These are phyloP conservation scores for Puma concolor DNA, from an alignment of 2,113 vertebrate species.

Conservation along the genomic window DNA sequence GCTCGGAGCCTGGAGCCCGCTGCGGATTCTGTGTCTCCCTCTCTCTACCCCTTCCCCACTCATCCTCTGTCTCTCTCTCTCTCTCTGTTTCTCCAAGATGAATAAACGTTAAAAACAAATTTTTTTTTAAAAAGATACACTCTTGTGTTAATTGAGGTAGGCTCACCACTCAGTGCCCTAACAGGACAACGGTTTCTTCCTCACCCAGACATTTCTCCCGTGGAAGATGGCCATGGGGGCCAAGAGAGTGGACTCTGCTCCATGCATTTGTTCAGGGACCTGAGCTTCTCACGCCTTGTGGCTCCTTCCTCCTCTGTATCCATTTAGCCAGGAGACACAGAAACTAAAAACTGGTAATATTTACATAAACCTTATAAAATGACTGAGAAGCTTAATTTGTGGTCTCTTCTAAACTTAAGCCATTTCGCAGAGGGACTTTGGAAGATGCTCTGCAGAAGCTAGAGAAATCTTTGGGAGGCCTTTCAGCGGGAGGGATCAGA, in stretches of 20 bases:
- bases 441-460: neutral
- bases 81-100: too few species aligned
- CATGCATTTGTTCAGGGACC: neutral
- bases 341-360: neutral
- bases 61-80: too few species aligned
- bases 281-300: neutral
- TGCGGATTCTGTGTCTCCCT: too few species aligned
- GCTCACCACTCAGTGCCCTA: neutral
- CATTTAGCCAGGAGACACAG: neutral
- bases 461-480: neutral
- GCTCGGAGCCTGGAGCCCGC: too few species aligned
- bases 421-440: neutral
- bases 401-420: neutral
- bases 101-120: too few species aligned
- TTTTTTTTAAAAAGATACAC: neutral
- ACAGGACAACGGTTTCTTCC: neutral
- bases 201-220: neutral
- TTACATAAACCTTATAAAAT: neutral
- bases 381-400: neutral
- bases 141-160: neutral
- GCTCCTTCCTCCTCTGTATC: neutral
- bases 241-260: neutral
- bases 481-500: neutral
- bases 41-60: too few species aligned
- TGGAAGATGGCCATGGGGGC: neutral